phyloP scores from a whole-genome alignment of 1,140 invertebrate genomes.

The Holotrichia oblita region DNA sequence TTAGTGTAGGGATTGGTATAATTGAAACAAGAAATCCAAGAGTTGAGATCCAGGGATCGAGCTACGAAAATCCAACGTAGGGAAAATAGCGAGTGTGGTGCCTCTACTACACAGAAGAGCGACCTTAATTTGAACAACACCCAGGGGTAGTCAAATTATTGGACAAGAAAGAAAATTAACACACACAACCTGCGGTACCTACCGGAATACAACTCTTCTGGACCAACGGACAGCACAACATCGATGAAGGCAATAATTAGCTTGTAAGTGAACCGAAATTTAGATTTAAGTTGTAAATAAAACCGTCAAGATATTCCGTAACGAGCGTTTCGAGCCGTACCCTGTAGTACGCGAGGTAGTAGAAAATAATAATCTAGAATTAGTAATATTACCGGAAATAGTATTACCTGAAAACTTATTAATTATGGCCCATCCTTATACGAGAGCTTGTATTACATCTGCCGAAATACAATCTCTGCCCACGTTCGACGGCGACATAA shows the following conservation, averaged over 20 bases:
- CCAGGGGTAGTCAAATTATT: too few relatives aligned
- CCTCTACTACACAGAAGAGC: too few relatives aligned
- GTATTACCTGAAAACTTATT: background rate
- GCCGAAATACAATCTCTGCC: background rate
- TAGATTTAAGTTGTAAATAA: background rate
- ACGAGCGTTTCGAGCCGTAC: background rate
- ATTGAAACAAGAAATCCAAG: too few relatives aligned
- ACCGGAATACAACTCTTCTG: background rate
- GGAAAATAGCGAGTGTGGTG: too few relatives aligned
- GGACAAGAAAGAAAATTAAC: too few relatives aligned
- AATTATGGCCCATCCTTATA: background rate
- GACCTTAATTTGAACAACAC: too few relatives aligned
- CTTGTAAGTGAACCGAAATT: background rate
- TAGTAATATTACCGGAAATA: background rate
- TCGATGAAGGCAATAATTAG: background rate
- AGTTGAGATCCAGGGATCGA: too few relatives aligned
- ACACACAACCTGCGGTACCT: background rate
- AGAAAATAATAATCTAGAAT: background rate
- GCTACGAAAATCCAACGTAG: too few relatives aligned
- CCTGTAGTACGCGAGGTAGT: background rate
- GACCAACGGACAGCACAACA: background rate
- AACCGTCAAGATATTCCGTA: background rate
- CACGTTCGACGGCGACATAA: background rate
- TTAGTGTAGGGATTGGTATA: too few relatives aligned
- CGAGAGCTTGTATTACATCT: background rate